phyloP scores from a whole-genome alignment of 2,113 vertebrate species.

The Urocolius indicus region DNA sequence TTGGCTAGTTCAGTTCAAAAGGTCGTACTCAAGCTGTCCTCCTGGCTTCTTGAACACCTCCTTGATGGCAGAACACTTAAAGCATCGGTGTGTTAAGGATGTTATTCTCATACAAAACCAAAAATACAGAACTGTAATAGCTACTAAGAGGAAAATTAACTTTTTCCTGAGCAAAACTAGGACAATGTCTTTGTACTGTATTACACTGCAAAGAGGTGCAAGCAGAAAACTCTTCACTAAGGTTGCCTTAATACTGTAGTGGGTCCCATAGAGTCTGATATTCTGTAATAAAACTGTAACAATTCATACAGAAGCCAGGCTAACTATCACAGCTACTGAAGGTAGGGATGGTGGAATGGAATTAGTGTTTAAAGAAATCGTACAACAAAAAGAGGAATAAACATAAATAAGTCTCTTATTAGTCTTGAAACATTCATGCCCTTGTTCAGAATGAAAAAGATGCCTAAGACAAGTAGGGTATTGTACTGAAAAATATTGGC shows the following conservation, averaged over 20 bases:
- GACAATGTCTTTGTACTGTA: background rate
- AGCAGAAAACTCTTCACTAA: background rate
- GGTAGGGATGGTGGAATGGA: background rate
- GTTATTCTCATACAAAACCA: too few relatives aligned
- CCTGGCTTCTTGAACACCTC: too few relatives aligned
- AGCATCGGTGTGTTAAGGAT: too few relatives aligned
- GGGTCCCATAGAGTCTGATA: background rate
- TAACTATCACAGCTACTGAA: background rate
- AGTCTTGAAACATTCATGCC: slow-evolving; percentile 24
- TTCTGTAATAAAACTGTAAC: background rate
- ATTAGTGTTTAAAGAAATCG: slow-evolving; percentile 6
- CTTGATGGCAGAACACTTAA: too few relatives aligned
- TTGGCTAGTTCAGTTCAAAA: too few relatives aligned
- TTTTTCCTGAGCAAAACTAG: too few relatives aligned
- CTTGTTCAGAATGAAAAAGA: slow-evolving; percentile 40
- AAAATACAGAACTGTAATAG: too few relatives aligned
- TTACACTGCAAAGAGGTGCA: background rate
- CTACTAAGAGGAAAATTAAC: too few relatives aligned
- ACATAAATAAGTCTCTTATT: slow-evolving; percentile 49
- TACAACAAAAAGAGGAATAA: slow-evolving; percentile 1
- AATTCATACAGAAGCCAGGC: background rate
- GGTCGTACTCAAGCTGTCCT: too few relatives aligned
- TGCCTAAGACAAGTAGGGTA: slow-evolving; percentile 50
- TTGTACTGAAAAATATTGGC: slow-evolving; percentile 48
- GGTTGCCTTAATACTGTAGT: background rate